Evolutionary conservation across 2,888 invertebrate genomes (phyloP).

Genomic region (Caenorhabditis parvicauda): DNA sequence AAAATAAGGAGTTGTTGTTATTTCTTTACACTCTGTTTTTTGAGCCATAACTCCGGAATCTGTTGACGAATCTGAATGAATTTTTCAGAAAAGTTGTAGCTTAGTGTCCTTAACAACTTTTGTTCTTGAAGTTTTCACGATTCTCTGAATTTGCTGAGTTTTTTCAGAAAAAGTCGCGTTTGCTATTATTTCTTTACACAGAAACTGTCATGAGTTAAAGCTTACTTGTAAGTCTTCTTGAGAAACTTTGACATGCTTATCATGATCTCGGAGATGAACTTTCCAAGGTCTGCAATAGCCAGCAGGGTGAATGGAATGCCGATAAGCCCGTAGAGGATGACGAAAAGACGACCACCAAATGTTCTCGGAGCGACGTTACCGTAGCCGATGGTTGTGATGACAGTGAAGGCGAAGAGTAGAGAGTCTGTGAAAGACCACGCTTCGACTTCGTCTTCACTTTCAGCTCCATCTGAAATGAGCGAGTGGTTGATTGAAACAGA

Average conservation of each 20-base stretch:
- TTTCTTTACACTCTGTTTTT: no score
- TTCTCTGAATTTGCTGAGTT: constrained; percentile 10
- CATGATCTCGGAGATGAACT: constrained; percentile 58
- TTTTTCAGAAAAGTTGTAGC: no score
- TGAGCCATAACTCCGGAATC: no score
- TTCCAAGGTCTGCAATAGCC: constrained; percentile 60
- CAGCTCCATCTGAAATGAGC: no score
- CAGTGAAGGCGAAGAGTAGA: constrained; percentile 56
- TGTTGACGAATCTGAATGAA: no score
- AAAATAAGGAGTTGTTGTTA: no score
- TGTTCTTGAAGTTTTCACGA: not conserved
- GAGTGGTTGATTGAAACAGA: no score
- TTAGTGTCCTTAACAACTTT: no score
- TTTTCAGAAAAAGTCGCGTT: not conserved
- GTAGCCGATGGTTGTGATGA: constrained; percentile 61
- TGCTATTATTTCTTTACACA: constrained; percentile 3
- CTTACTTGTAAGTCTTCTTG: constrained; percentile 25
- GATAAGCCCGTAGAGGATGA: constrained; percentile 57
- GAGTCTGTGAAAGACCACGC: constrained; percentile 58
- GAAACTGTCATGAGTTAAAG: not conserved
- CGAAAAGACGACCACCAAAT: constrained; percentile 55
- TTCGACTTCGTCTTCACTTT: constrained; percentile 10
- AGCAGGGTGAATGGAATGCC: constrained; percentile 59
- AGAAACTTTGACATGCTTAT: constrained; percentile 17
- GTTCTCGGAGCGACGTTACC: constrained; percentile 59